Base-by-base conservation (phyloP, 2,113 vertebrate species). In the Nibea coibor region DNA sequence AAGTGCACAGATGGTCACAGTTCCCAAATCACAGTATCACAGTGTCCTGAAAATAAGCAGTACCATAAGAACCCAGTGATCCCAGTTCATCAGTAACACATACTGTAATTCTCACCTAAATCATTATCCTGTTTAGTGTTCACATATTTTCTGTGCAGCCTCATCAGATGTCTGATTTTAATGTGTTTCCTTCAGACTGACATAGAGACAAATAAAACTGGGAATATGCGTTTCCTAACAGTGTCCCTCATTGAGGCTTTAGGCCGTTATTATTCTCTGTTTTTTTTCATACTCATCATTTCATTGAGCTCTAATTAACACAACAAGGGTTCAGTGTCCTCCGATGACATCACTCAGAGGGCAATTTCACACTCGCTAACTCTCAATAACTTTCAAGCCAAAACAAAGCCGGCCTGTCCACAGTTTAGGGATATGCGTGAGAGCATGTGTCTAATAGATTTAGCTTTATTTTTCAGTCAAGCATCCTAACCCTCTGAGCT, bases 281-380 rank as follows among this genome's bases (percentile, higher is more conserved):
- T 80, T 73, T 80, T 78, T 80, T 78, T 58, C 71, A 51, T 61
- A 75, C 73, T 84, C 89, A 81, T 91, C 79, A 83, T 90, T 91
- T 86, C 79, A 87, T 87, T 90, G 82, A 89, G 82, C 88, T 86
- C 87, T 84, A 87, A 90, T 93, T 88, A 92, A 87, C 89, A 90
- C 84, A 90, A 92, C 91, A 87, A 92, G 90, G 86, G 89, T 87
- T 87, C 88, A 88, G 87, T 87, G 89, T 89, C 89, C 80, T 87
- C 84, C 66, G 61, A 83, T 91, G 90, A 89, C 93, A 90, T 93
- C 91, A 87, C 88, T 90, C 90, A 65, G 83, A 90, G 89, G 91
- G 83, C 86, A 88, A 91, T 91, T 93, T 91, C 91, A 90, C 92
- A 91, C 87, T 91, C 82, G 61, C 85, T 92, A 91, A 89, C 90